Conservation (phyloP, 2,113 vertebrate species). For the Neolamprologus hecqui region DNA sequence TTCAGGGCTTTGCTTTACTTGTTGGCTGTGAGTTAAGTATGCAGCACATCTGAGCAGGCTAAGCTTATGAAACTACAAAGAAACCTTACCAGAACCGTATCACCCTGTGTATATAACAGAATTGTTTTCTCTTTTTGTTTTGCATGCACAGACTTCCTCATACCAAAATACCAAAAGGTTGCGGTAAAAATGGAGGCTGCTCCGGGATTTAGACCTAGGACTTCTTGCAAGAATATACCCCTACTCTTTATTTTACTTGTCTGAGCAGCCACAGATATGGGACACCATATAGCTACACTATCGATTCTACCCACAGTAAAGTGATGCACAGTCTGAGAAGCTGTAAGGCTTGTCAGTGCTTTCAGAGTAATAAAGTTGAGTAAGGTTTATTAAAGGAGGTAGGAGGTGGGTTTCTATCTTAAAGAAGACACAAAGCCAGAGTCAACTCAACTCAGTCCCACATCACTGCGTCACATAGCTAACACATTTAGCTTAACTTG, state of each 20-base stretch:
- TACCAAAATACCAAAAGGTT: background rate
- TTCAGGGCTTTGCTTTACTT: background rate
- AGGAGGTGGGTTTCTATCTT: background rate
- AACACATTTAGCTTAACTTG: background rate
- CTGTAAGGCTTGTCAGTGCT: background rate
- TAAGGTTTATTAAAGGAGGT: background rate
- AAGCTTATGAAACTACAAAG: rapidly evolving
- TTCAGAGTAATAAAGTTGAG: background rate
- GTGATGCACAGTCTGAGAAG: background rate
- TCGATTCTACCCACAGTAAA: background rate
- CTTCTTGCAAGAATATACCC: background rate
- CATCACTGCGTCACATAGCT: background rate
- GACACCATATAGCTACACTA: background rate
- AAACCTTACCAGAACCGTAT: background rate
- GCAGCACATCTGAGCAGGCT: background rate
- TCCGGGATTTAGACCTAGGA: background rate
- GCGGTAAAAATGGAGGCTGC: background rate
- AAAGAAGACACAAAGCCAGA: background rate
- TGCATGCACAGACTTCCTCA: background rate
- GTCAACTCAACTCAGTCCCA: background rate
- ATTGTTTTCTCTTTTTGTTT: background rate
- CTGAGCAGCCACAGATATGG: background rate
- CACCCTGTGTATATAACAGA: background rate
- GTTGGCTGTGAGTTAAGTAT: background rate
- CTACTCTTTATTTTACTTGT: background rate